Base-by-base conservation (phyloP, 2,888 invertebrate species). In the Priocnemis perturbator region DNA sequence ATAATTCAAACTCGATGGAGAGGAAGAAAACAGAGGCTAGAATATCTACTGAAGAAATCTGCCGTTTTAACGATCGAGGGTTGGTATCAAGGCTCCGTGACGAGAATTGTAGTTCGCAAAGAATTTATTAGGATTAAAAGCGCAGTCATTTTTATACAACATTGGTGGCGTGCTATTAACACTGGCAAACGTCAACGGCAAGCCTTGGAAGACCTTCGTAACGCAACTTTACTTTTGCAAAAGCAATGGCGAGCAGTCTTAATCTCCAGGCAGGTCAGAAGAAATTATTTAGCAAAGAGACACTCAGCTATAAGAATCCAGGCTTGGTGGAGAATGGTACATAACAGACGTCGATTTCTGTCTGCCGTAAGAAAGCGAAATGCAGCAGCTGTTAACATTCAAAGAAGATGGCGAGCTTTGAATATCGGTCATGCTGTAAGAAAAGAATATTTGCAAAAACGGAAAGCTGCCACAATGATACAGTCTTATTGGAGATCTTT, bases 1-100 rank as follows among this genome's bases (percentile, higher is more conserved):
- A 77, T 82, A 19, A 89, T 93, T 69, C 92, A 93, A 83, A 85
- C 78, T 60, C 71, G 72, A 50, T 91, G 89, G 79, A 81, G 87
- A 47, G 77, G 72, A 9, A 52, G 20, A 20, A 17, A 26, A 48
- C 53, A 73, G 3, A 64, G 72, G 21, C 21, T 20, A 37, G 26
- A 64, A 11, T 84, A 77, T 59, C 19, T 64, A 1, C 60, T 67
- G 17, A 47, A 66, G 5, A 70, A 58, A 37, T 72, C 73, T 0
- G 85, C 90, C 9, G 82, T 84, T 45, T 61, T 66, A 50, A 72
- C n/a, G 21, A 71, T 71, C 55, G 48, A 71, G 50, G 50, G 64
- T 2, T 64, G 71, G 63, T 71, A 64, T 23, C 55, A 72, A 63
- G 0, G 73, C 69, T 19, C 64, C 44, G 17, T 77, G 77, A 60